Conservation (phyloP, 2,113 vertebrate genomes). For the Cyprinodon brontotheroides region DNA sequence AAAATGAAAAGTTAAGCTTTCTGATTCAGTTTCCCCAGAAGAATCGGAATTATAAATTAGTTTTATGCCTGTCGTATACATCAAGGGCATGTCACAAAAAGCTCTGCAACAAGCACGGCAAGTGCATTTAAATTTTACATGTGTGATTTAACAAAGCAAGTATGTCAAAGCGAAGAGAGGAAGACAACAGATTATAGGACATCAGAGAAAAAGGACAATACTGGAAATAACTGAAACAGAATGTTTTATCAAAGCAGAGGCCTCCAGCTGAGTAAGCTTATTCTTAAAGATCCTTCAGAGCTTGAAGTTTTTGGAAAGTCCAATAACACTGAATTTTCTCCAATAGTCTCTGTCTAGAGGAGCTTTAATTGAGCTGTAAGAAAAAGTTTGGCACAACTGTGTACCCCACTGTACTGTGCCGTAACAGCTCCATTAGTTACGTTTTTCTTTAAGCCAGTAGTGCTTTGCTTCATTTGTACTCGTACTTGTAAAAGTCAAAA, state of each 20-base stretch:
- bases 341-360: not conserved
- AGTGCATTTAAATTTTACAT: slow-evolving; percentile 53
- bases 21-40: slow-evolving; percentile 42
- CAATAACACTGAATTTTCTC: not conserved
- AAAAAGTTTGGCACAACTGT: not conserved
- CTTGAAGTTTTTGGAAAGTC: not conserved
- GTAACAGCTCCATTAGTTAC: not conserved
- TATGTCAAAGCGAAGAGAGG: slow-evolving; percentile 34
- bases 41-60: slow-evolving; percentile 62
- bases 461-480: not conserved
- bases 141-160: slow-evolving; percentile 54
- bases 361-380: not conserved
- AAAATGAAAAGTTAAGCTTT: slow-evolving; percentile 55
- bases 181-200: slow-evolving; percentile 37
- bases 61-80: slow-evolving; percentile 54
- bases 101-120: slow-evolving; percentile 53
- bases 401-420: not conserved
- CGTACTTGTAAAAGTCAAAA: not conserved
- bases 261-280: not conserved
- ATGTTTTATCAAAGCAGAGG: not conserved
- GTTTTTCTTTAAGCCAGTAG: not conserved
- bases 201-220: slow-evolving; percentile 11
- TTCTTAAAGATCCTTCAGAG: not conserved
- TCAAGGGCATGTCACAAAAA: slow-evolving; percentile 40
- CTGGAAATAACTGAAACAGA: slow-evolving; percentile 10